Conservation (phyloP, 2,797 vertebrate species). For the Pithecia hirsuta region DNA sequence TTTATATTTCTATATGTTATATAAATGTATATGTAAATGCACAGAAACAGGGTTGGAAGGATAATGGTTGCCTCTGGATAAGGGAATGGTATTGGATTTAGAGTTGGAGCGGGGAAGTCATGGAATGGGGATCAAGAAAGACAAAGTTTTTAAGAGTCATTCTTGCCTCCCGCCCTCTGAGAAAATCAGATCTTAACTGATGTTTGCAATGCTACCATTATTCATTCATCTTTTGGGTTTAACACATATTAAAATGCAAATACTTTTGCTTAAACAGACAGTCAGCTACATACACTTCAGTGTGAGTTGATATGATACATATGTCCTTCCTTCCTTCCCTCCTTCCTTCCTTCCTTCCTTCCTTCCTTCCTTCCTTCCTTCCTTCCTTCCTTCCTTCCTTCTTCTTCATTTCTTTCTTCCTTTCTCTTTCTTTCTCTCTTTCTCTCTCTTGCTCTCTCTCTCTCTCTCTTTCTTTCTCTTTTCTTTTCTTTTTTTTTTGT, state of each 20-base stretch:
- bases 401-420: too few relatives aligned
- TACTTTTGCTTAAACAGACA: background rate
- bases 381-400: rapidly evolving
- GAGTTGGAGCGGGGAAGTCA: background rate
- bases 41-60: background rate
- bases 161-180: background rate
- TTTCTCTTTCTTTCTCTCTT: too few relatives aligned
- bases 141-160: background rate
- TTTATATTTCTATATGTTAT: conserved; percentile 16
- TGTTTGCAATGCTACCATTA: background rate
- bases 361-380: too few relatives aligned
- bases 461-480: too few relatives aligned
- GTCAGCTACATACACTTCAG: background rate
- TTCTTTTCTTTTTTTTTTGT: too few relatives aligned
- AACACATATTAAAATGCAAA: conserved; percentile 5
- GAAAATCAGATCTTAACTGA: background rate
- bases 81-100: background rate
- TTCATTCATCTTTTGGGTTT: background rate
- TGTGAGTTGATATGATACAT: background rate
- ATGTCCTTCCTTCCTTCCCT: background rate
- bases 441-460: too few relatives aligned
- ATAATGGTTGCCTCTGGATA: background rate
- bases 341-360: too few relatives aligned
- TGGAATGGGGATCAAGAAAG: background rate
- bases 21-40: background rate